A percentile compares a stretch with the other conserved stretches of the same genome.
Evolutionary conservation across 2,888 invertebrate genomes (phyloP).

Genomic region (Rapana venosa): DNA sequence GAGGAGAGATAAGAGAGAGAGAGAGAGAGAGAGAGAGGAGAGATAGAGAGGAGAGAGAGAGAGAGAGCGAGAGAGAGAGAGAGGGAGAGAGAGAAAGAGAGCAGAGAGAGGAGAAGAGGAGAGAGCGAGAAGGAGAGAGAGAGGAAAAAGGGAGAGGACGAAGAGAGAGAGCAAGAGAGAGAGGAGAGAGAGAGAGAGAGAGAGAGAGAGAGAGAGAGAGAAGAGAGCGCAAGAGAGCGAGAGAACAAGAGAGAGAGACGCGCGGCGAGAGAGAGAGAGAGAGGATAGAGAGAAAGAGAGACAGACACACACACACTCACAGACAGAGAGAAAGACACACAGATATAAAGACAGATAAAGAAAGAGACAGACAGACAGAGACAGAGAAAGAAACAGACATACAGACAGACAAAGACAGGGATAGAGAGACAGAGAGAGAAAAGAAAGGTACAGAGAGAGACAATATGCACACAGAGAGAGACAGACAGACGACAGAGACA

Average conservation of each 20-base stretch:
- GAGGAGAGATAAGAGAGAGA: too few species aligned
- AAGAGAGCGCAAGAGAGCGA: background rate
- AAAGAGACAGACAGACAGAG: background rate
- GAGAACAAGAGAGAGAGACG: background rate
- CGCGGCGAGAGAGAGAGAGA: background rate
- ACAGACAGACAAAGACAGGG: too few species aligned
- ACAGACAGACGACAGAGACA: too few species aligned
- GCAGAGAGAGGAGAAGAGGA: background rate
- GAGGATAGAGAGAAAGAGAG: background rate
- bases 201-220: too few species aligned
- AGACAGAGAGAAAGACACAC: background rate
- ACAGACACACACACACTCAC: background rate
- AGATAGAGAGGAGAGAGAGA: background rate
- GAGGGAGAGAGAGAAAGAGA: background rate
- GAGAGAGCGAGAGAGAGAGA: background rate
- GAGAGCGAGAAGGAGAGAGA: background rate
- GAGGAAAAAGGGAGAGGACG: slow-evolving; percentile 54
- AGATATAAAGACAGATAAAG: background rate
- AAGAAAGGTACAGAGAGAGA: too few species aligned
- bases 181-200: background rate
- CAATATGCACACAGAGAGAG: too few species aligned
- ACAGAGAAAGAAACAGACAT: background rate
- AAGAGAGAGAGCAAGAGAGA: slow-evolving; percentile 55
- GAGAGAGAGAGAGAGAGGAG: too few species aligned
- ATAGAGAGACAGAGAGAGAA: too few species aligned